Percentiles rank a stretch among this genome's conserved stretches.
phyloP scores from a whole-genome alignment of 2,888 invertebrate species.

The Lepidocyrtinus sp. region DNA sequence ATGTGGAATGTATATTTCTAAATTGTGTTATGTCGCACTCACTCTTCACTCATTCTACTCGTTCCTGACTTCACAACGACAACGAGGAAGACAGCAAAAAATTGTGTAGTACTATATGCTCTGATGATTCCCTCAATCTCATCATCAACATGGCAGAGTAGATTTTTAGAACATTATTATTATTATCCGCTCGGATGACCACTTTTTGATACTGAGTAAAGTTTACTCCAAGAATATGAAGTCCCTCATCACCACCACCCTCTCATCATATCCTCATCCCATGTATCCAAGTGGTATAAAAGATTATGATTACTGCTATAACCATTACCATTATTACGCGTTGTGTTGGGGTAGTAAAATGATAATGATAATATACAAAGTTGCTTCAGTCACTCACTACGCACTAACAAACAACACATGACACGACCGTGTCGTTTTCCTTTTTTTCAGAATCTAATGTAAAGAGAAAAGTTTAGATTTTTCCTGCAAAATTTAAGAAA shows the following conservation, averaged over 20 bases:
- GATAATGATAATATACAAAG: slow-evolving; percentile 11
- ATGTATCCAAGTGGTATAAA: slow-evolving; percentile 3
- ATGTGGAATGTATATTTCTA: not conserved
- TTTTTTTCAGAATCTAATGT: slow-evolving; percentile 4
- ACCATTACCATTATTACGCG: slow-evolving; percentile 8
- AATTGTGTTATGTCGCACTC: not conserved
- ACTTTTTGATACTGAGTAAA: slow-evolving; percentile 4
- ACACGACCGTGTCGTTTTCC: slow-evolving; percentile 11
- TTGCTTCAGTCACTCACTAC: not conserved
- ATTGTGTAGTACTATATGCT: not conserved
- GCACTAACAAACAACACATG: slow-evolving; percentile 3
- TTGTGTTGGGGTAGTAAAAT: not conserved
- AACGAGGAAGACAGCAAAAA: slow-evolving; percentile 22
- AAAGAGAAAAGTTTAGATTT: slow-evolving; percentile 10
- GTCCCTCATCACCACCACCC: too few relatives aligned
- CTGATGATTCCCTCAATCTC: slow-evolving; percentile 4
- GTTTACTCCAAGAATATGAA: not conserved
- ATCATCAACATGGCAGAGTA: slow-evolving; percentile 8
- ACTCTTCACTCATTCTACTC: not conserved
- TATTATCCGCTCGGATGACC: slow-evolving; percentile 44
- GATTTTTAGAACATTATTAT: slow-evolving; percentile 26
- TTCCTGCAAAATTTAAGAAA: slow-evolving; percentile 3
- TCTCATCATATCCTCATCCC: slow-evolving; percentile 13
- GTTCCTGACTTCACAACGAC: not conserved
- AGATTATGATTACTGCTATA: slow-evolving; percentile 7